These are phyloP conservation scores for Siniperca undulata DNA, from an alignment of 2,797 vertebrate species.

Conservation along the genomic window DNA sequence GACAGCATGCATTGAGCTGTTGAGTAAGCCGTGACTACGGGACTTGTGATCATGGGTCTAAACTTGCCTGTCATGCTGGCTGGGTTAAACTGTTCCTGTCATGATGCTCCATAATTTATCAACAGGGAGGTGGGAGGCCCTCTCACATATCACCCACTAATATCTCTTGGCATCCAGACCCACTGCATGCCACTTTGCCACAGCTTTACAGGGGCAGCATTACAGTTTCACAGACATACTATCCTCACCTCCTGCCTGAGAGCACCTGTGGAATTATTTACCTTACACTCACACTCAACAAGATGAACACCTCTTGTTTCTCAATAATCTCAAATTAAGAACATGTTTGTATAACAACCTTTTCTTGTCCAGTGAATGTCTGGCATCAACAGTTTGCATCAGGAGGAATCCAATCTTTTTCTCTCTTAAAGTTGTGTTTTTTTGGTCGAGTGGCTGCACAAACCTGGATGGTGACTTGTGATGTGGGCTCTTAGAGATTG, in stretches of 20 bases:
- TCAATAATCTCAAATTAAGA: constrained; percentile 26
- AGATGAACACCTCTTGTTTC: constrained; percentile 41
- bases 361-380: constrained; percentile 11
- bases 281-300: constrained; percentile 38
- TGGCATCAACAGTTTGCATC: constrained; percentile 45
- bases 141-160: constrained; percentile 84
- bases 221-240: constrained; percentile 60
- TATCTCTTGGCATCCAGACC: constrained; percentile 76
- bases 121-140: constrained; percentile 75
- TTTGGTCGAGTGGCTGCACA: constrained; percentile 19
- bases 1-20: constrained; percentile 51
- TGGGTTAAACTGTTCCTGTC: constrained; percentile 83
- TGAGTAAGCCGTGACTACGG: constrained; percentile 65
- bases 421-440: constrained; percentile 13
- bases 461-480: constrained; percentile 32
- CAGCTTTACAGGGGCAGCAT: constrained; percentile 42
- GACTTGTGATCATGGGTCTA: constrained; percentile 62
- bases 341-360: constrained; percentile 25
- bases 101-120: constrained; percentile 85
- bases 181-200: constrained; percentile 67
- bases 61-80: constrained; percentile 81
- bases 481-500: constrained; percentile 36
- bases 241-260: constrained; percentile 50
- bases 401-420: constrained; percentile 23
- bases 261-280: constrained; percentile 57